Base-by-base conservation (phyloP, 2,888 invertebrate species). In the Diadegma fenestrale region DNA sequence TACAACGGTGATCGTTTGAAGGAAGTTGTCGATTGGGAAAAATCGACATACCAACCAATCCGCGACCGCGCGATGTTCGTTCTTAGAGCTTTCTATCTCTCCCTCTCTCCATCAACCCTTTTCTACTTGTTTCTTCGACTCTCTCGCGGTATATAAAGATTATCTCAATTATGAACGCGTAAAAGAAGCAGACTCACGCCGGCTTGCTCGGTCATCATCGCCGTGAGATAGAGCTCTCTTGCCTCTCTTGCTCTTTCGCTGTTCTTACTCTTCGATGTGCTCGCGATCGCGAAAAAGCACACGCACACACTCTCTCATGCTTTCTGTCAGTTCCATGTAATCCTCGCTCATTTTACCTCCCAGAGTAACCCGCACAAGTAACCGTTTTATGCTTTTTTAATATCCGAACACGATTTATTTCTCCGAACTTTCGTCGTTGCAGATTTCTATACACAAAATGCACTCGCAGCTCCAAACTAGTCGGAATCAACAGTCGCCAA, bases 161-260 rank as follows among this genome's bases (percentile, higher is more conserved):
- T 92, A 92, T 92, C 91, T 92, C 92, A 92, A 92, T 92, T 92
- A 92, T 91, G 89, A 92, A 90, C 91, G 91, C 91, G 91, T 91
- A 91, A 92, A 92, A 92, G 90, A 90, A 91, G 91, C 91, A 90
- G 88, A 92, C 91, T 92, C 91, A 92, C 89, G 89, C 88, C 89
- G 87, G 77, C 87, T 81, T 90, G 90, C 91, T 90, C 89, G 89
- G 90, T 92, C 91, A 91, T 91, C 90, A 88, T 90, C 89, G 86
- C 89, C 88, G 88, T 84, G 89, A 89, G 88, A 85, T 75, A 71
- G 82, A 80, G 64, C 80, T 64, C 84, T 58, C 64, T 58, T 64
- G 54, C 48, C 69, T 80, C 80, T 58, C 58, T 58, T 43, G 43
- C 68, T 79, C 82, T 63, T n/a, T 41, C 12, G 26, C 61, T 22